Percentiles rank a stretch among this genome's conserved stretches.
These are phyloP conservation scores for Pyxicephalus adspersus DNA, from an alignment of 2,113 vertebrate species.

Conservation along the genomic window DNA sequence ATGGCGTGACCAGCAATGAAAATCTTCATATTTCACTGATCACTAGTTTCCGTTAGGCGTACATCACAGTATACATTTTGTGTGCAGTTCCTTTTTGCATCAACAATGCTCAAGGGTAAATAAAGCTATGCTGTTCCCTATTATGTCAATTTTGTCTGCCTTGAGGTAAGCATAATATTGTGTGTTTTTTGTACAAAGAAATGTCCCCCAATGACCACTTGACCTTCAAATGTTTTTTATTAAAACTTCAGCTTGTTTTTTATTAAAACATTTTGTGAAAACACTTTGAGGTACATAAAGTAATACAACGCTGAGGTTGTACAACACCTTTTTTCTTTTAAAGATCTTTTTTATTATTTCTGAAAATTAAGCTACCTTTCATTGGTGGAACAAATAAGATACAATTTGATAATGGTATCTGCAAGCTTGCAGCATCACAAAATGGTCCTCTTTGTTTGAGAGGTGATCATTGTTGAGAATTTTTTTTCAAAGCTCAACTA, in stretches of 20 bases:
- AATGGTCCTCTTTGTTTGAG: neutral
- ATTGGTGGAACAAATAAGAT: slow-evolving; percentile 1
- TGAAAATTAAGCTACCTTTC: slow-evolving; percentile 9
- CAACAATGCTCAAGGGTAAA: too few relatives aligned
- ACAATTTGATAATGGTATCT: slow-evolving; percentile 6
- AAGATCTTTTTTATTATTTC: slow-evolving; percentile 4
- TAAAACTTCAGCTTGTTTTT: slow-evolving; percentile 66
- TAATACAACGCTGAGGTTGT: slow-evolving; percentile 78
- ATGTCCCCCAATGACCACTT: neutral
- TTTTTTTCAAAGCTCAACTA: too few relatives aligned
- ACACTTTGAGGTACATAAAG: slow-evolving; percentile 94
- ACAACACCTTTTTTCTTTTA: slow-evolving; percentile 60
- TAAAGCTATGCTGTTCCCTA: too few relatives aligned
- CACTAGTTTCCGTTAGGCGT: too few relatives aligned
- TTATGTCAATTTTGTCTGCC: too few relatives aligned
- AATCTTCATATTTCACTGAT: too few relatives aligned
- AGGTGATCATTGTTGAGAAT: slow-evolving; percentile 59
- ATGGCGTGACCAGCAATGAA: too few relatives aligned
- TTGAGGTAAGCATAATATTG: too few relatives aligned
- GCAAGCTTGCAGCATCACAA: slow-evolving; percentile 19
- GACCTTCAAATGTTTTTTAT: neutral
- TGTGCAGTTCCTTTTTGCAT: too few relatives aligned
- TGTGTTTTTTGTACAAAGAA: too few relatives aligned
- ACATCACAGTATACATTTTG: too few relatives aligned
- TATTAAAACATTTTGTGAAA: slow-evolving; percentile 93